Base-by-base conservation (phyloP, 2,888 invertebrate genomes). In the Ormia ochracea region DNA sequence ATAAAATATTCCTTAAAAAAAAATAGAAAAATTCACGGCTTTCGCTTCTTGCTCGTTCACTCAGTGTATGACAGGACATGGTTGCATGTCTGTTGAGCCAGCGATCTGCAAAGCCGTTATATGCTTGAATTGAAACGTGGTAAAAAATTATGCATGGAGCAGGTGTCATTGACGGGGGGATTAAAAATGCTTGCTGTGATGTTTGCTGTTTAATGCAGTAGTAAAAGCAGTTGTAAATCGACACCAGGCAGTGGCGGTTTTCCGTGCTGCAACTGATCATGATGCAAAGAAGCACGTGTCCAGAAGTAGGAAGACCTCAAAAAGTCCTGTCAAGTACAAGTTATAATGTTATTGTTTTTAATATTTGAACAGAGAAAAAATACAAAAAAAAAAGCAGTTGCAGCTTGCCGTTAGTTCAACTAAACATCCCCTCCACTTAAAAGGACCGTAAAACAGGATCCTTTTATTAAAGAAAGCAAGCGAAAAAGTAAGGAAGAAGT, bases 151-250 rank as follows among this genome's bases (percentile, higher is more conserved):
- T 50, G 54, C 21, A 58, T 74, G 79, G 79, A 70, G 74, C 79
- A 79, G 79, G 79, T 79, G 79, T 70, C 69, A 70, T 69, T 69
- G 59, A 63, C 61, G 58, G 78, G 79, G 74, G 74, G 79, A 79
- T 79, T 79, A 79, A 70, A 41, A 75, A 59, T 45, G 65, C 73
- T 68, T 61, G 66, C 72, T 66, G 61, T 21, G 59, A 36, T 54
- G 33, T 43, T 54, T 23, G n/a, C n/a, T n/a, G 28, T 54, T 59
- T 56, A 63, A 63, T 14, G 52, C 58, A 45, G 70, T 69, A 70
- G 70, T 70, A 28, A 48, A 41, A 28, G 52, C 61, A 63, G 61
- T 63, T 72, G 72, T 54, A 72, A 72, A 41, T 23, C 58, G 58
- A 31, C 28, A 17, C 23, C 48, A 43, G n/a, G 12, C 63, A 38